These are phyloP conservation scores for Euproctis similis DNA, from an alignment of 2,888 invertebrate species.

Conservation along the genomic window DNA sequence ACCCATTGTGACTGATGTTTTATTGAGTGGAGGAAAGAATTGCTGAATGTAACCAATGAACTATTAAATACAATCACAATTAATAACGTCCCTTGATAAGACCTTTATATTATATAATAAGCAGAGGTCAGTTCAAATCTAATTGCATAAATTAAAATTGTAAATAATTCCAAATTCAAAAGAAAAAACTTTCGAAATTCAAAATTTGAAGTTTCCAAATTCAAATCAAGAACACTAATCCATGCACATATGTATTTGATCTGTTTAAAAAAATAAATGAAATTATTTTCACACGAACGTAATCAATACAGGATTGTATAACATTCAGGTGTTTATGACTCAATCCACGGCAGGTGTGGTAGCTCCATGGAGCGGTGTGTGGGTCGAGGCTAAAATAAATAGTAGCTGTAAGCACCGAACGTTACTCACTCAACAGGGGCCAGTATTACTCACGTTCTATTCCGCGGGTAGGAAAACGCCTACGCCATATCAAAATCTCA, in stretches of 20 bases:
- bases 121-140: too few species aligned
- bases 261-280: too few species aligned
- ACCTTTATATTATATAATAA: too few species aligned
- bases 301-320: constrained; percentile 49
- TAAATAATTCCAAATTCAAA: too few species aligned
- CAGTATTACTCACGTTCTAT: constrained; percentile 59
- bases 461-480: constrained; percentile 54
- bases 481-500: constrained; percentile 70
- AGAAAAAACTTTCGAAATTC: too few species aligned
- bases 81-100: too few species aligned
- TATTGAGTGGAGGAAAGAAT: constrained; percentile 26
- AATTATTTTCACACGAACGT: constrained; percentile 28
- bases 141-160: too few species aligned
- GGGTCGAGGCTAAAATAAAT: constrained; percentile 67
- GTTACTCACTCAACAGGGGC: constrained; percentile 56
- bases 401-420: constrained; percentile 37
- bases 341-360: constrained; percentile 62
- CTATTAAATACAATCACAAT: too few species aligned
- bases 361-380: constrained; percentile 46
- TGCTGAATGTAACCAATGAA: constrained; percentile 12
- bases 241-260: too few species aligned
- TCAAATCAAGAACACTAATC: too few species aligned
- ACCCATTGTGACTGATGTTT: constrained; percentile 29
- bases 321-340: constrained; percentile 63
- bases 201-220: too few species aligned